Evolutionary conservation across 1,140 invertebrate species (phyloP).

Genomic region (Pogonomyrmex californicus): DNA sequence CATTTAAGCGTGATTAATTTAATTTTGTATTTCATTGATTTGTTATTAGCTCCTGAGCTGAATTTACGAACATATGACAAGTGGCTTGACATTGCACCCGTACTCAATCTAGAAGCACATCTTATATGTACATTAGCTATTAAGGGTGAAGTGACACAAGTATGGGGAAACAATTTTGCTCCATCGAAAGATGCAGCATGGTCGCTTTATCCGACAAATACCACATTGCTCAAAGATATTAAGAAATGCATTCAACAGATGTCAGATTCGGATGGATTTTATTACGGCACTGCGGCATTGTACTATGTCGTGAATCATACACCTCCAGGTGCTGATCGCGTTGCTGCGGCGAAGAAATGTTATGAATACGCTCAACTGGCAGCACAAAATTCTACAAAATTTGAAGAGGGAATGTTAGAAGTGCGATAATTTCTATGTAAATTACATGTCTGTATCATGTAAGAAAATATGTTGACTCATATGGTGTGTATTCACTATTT

Average conservation of each 20-base stretch:
- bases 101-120: slow-evolving; percentile 81
- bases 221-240: slow-evolving; percentile 81
- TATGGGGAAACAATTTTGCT: slow-evolving; percentile 65
- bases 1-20: slow-evolving; percentile 1
- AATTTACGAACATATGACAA: slow-evolving; percentile 84
- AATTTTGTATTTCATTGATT: slow-evolving; percentile 46
- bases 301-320: slow-evolving; percentile 85
- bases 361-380: slow-evolving; percentile 76
- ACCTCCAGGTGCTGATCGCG: slow-evolving; percentile 85
- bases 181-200: slow-evolving; percentile 71
- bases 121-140: slow-evolving; percentile 84
- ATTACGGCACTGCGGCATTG: slow-evolving; percentile 82
- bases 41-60: slow-evolving; percentile 82
- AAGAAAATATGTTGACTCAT: slow-evolving; percentile 29
- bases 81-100: slow-evolving; percentile 83
- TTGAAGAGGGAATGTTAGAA: slow-evolving; percentile 71
- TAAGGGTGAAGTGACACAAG: slow-evolving; percentile 78
- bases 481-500: slow-evolving; percentile 1
- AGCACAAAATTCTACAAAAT: slow-evolving; percentile 42
- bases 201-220: slow-evolving; percentile 78
- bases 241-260: slow-evolving; percentile 83
- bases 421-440: slow-evolving; percentile 46
- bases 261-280: slow-evolving; percentile 76
- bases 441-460: neutral
- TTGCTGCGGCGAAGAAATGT: slow-evolving; percentile 84